These are phyloP conservation scores for Cyphomyrus plagiostoma DNA, from an alignment of 2,113 vertebrate species.

Conservation along the genomic window DNA sequence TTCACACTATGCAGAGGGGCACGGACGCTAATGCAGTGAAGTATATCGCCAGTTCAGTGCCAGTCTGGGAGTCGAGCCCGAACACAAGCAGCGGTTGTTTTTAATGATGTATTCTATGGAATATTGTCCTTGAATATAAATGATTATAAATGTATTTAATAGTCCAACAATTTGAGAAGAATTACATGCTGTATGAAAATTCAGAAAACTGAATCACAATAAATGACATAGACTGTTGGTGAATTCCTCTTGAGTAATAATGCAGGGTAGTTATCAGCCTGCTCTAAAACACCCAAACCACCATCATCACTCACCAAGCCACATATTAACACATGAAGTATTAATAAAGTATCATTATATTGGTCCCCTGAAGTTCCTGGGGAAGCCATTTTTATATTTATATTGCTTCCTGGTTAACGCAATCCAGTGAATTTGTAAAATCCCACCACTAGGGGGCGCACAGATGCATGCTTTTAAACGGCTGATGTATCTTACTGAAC, in stretches of 20 bases:
- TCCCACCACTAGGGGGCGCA: background rate
- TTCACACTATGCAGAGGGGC: conserved; percentile 25
- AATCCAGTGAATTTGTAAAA: background rate
- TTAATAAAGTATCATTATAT: background rate
- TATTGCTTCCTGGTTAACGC: background rate
- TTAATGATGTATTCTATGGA: conserved; percentile 28
- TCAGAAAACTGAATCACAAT: background rate
- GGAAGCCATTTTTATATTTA: background rate
- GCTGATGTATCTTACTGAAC: background rate
- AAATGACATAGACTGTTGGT: conserved; percentile 6
- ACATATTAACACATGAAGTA: background rate
- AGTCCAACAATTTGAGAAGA: background rate
- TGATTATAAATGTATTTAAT: background rate
- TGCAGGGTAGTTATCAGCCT: background rate
- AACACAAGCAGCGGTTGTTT: conserved; percentile 34
- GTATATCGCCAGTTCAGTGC: background rate
- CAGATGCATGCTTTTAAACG: background rate
- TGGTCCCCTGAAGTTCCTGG: background rate
- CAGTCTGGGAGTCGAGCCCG: conserved; percentile 26
- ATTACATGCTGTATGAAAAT: background rate
- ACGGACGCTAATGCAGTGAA: conserved; percentile 31
- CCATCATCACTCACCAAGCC: background rate
- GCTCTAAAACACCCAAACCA: background rate
- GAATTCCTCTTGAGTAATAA: background rate
- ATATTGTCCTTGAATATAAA: conserved; percentile 35